phyloP scores from a whole-genome alignment of 2,113 vertebrate species.

The Syngnathoides biaculeatus region DNA sequence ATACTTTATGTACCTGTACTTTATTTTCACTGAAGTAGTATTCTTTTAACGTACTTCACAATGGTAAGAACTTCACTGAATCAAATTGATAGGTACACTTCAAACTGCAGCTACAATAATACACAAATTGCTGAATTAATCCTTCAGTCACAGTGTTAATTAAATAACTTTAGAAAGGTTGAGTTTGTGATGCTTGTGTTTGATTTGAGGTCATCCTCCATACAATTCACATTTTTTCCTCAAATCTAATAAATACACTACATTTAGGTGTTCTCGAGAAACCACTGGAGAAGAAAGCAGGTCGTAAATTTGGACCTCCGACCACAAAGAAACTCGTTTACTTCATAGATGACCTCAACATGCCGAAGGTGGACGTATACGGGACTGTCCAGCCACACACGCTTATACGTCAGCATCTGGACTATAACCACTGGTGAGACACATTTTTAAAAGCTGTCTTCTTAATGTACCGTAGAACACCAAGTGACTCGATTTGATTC shows the following conservation, averaged over 20 bases:
- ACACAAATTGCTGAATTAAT: too few relatives aligned
- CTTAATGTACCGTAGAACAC: not conserved
- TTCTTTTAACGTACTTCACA: too few relatives aligned
- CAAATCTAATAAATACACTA: not conserved
- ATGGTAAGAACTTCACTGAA: too few relatives aligned
- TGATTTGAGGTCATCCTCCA: too few relatives aligned
- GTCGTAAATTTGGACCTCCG: constrained; percentile 75
- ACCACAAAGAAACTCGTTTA: constrained; percentile 78
- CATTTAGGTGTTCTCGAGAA: constrained; percentile 76
- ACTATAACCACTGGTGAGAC: constrained; percentile 72
- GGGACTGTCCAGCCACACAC: constrained; percentile 77
- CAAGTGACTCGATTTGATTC: not conserved
- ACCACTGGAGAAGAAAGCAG: constrained; percentile 76
- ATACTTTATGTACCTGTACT: too few relatives aligned
- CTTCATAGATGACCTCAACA: constrained; percentile 80
- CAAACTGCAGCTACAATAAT: too few relatives aligned
- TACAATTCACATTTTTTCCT: not conserved
- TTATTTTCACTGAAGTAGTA: too few relatives aligned
- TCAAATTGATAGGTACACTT: too few relatives aligned
- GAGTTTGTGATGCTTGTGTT: too few relatives aligned
- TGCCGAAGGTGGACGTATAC: constrained; percentile 75
- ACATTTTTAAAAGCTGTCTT: not conserved
- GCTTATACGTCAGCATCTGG: constrained; percentile 76
- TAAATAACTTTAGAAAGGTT: too few relatives aligned
- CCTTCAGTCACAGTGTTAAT: too few relatives aligned